These are phyloP conservation scores for Pogonomyrmex barbatus DNA, from an alignment of 1,140 invertebrate genomes.

Conservation along the genomic window DNA sequence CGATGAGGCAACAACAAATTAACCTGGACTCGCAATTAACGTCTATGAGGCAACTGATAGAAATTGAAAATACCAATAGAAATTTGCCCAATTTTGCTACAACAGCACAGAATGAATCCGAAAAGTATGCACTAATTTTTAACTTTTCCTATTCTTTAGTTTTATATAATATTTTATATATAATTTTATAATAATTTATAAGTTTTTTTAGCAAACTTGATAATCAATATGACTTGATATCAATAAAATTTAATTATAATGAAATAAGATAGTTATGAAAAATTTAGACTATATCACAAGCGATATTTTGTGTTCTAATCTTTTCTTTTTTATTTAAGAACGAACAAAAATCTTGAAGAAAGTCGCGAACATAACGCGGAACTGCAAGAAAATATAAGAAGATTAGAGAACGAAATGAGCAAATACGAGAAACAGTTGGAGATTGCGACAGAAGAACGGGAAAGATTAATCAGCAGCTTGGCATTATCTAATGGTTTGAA, in stretches of 20 bases:
- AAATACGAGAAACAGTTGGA: slow-evolving; percentile 87
- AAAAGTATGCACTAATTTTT: slow-evolving; percentile 70
- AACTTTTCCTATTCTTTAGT: not conserved
- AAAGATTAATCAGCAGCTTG: slow-evolving; percentile 88
- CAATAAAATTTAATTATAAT: slow-evolving; percentile 1
- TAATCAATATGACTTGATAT: not conserved
- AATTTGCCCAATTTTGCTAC: slow-evolving; percentile 19
- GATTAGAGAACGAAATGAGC: slow-evolving; percentile 84
- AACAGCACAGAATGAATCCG: slow-evolving; percentile 71
- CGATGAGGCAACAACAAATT: slow-evolving; percentile 75
- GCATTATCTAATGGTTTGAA: slow-evolving; percentile 86
- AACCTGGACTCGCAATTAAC: slow-evolving; percentile 77
- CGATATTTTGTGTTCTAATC: not conserved
- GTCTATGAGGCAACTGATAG: slow-evolving; percentile 70
- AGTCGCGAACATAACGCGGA: slow-evolving; percentile 84
- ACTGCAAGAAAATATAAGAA: slow-evolving; percentile 85
- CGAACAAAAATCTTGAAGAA: slow-evolving; percentile 84
- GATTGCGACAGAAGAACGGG: slow-evolving; percentile 87
- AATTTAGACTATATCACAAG: not conserved
- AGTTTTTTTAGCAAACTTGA: slow-evolving; percentile 18
- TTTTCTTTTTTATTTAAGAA: slow-evolving; percentile 41
- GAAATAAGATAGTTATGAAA: not conserved
- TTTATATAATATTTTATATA: slow-evolving; percentile 6
- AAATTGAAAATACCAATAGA: slow-evolving; percentile 66
- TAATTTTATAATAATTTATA: not conserved